Evolutionary conservation across 2,888 invertebrate genomes (phyloP).

Genomic region (Nymphalis urticae): DNA sequence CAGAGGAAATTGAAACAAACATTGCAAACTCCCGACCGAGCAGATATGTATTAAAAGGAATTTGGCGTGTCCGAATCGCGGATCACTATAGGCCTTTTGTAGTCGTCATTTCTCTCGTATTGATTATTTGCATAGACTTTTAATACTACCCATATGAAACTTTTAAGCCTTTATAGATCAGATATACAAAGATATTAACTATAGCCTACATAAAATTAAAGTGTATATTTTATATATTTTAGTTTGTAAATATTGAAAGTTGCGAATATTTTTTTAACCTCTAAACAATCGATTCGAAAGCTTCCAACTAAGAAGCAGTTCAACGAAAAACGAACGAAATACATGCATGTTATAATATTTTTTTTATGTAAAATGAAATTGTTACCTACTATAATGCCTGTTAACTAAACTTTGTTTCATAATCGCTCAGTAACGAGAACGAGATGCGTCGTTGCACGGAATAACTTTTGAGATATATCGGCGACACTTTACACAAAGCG

Average conservation of each 20-base stretch:
- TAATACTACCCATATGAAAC: not conserved
- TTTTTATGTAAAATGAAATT: not conserved
- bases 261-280: too few species aligned
- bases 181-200: too few species aligned
- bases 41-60: constrained; percentile 46
- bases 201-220: too few species aligned
- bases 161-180: not conserved
- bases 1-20: constrained; percentile 77
- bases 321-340: too few species aligned
- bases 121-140: constrained; percentile 8
- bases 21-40: constrained; percentile 60
- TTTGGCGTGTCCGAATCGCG: constrained; percentile 40
- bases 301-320: too few species aligned
- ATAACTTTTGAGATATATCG: constrained; percentile 77
- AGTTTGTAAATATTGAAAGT: too few species aligned
- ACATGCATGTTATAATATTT: not conserved
- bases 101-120: constrained; percentile 9
- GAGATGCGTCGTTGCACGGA: constrained; percentile 47
- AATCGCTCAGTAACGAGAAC: constrained; percentile 27
- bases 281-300: too few species aligned
- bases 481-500: constrained; percentile 75
- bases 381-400: not conserved
- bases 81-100: constrained; percentile 35
- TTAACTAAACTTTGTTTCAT: not conserved
- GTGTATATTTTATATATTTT: too few species aligned